These are phyloP conservation scores for Bradypus variegatus DNA, from an alignment of 2,797 vertebrate species.

Conservation along the genomic window DNA sequence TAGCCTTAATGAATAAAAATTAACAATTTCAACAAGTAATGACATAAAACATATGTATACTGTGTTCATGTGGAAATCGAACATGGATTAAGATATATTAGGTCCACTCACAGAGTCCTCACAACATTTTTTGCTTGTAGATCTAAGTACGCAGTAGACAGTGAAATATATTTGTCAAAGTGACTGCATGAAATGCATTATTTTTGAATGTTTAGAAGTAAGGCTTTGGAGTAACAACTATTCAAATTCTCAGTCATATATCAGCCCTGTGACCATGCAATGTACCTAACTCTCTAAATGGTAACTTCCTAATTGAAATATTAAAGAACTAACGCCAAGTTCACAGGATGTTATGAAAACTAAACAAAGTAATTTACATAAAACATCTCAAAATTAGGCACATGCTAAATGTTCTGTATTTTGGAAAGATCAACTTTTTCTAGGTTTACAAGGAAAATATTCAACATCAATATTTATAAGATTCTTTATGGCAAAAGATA, in stretches of 20 bases:
- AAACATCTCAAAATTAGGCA: neutral
- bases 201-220: neutral
- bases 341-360: neutral
- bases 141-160: neutral
- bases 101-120: neutral
- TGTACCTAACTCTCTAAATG: neutral
- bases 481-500: neutral
- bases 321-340: neutral
- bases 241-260: neutral
- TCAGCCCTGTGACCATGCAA: neutral
- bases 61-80: neutral
- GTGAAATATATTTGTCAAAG: neutral
- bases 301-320: neutral
- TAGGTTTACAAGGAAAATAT: neutral
- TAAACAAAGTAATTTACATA: neutral
- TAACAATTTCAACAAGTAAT: neutral
- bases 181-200: neutral
- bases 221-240: neutral
- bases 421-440: neutral
- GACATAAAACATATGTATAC: neutral
- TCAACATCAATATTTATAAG: neutral
- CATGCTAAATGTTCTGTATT: neutral
- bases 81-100: neutral
- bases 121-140: neutral
- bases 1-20: neutral